phyloP scores from a whole-genome alignment of 92 coral and sea anemone genomes.

The Anthopleura xanthogrammica region DNA sequence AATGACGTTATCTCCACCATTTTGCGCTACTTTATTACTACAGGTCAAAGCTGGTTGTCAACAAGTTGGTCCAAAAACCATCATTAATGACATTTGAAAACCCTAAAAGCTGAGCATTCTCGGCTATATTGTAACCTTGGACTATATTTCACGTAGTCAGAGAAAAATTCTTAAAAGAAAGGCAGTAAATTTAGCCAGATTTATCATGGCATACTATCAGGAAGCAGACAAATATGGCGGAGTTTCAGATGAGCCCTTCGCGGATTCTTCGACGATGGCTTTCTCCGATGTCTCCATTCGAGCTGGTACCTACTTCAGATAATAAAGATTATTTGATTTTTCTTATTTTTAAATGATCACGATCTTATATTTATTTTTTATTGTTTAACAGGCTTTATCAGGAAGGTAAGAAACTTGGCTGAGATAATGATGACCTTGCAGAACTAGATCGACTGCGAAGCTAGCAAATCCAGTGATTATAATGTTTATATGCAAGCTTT shows the following conservation, averaged over 20 bases:
- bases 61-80: not conserved
- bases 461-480: not conserved
- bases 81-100: not conserved
- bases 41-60: not conserved
- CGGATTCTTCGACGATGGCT: conserved; percentile 69
- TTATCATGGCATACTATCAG: conserved; percentile 24
- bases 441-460: not conserved
- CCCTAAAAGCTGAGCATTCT: conserved; percentile 3
- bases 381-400: conserved; percentile 73
- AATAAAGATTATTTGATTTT: not conserved
- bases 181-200: not conserved
- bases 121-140: not conserved
- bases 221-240: conserved; percentile 70
- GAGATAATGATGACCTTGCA: not conserved
- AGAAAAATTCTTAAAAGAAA: not conserved
- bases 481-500: too few species aligned
- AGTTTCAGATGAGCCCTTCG: conserved; percentile 33
- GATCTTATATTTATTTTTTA: conserved; percentile 11
- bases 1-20: not conserved
- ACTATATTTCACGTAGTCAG: not conserved
- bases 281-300: conserved; percentile 86
- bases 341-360: not conserved
- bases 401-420: conserved; percentile 69
- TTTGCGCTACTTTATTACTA: not conserved
- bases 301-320: conserved; percentile 63